phyloP scores from a whole-genome alignment of 2,797 vertebrate species.

The Cossypha niveicapilla region DNA sequence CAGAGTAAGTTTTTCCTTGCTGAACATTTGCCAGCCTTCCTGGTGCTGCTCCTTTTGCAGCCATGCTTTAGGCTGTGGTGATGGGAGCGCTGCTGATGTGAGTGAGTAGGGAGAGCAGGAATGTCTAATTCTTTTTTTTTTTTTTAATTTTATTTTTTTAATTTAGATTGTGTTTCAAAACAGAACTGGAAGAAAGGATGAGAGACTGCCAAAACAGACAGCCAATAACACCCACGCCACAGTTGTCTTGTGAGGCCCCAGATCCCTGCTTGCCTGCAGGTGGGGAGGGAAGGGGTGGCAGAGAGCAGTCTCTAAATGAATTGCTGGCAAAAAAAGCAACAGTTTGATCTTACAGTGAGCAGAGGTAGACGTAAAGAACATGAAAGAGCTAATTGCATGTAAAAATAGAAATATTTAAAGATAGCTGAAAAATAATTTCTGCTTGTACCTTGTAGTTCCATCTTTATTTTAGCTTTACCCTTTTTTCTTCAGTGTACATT shows the following conservation, averaged over 20 bases:
- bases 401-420: background rate
- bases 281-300: conserved; percentile 50
- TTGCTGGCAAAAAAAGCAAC: conserved; percentile 22
- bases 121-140: background rate
- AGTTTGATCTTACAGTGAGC: conserved; percentile 25
- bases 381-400: background rate
- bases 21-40: background rate
- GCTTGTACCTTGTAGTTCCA: background rate
- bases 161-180: conserved; percentile 61
- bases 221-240: conserved; percentile 61
- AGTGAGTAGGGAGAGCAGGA: background rate
- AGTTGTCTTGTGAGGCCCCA: conserved; percentile 54
- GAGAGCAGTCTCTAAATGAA: conserved; percentile 12
- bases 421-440: background rate
- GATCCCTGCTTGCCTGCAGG: conserved; percentile 52
- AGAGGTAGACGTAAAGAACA: background rate
- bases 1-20: background rate
- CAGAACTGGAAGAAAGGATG: conserved; percentile 53
- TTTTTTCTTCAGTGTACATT: background rate
- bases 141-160: background rate
- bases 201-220: conserved; percentile 53
- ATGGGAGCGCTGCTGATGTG: background rate
- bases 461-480: background rate
- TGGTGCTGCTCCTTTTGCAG: background rate
- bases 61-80: fast-evolving